Evolutionary conservation across 2,797 vertebrate genomes (phyloP), one percentile per base, ranked within the genome.

Genomic region (Tympanoctomys barrerae): DNA sequence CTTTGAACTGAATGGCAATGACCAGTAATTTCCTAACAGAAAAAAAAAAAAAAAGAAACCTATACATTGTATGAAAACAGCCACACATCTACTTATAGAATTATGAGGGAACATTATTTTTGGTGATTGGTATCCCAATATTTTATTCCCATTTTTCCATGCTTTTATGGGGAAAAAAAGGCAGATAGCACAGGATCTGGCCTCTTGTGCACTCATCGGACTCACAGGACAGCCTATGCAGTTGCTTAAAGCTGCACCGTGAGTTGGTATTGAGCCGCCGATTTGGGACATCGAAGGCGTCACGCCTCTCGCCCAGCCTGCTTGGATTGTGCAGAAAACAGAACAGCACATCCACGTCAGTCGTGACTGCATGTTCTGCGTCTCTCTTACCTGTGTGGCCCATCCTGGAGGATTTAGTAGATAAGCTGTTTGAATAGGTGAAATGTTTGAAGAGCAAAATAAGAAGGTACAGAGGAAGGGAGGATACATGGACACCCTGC

Each of bases 21-120:
- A 21, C 39, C 92, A 91, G 64, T 79, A 83, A 33, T 92, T 89
- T 95, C 77, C 77, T 90, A 83, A 91, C 31, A 33, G 26, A 28
- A 86, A 14, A 82, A 80, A 88, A 83, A 28, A 86, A 14, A 82
- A 80, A 88, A 83, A 7, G 79, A 80, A 88, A 70, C 24, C 24
- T 90, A 52, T 49, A 66, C 66, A n/a, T 89, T 87, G 7, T 77
- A 73, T 59, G 18, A 91, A 96, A 96, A 73, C 77, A 90, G 64
- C 62, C 42, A 89, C 5, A 79, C 24, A 39, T 70, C 89, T 80
- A 49, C 49, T 89, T 26, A 28, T 84, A 24, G 11, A 64, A 87
- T 94, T 89, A 70, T 89, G 89, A 90, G 39, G 26, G 7, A 78
- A 10, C 10, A 87, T 36, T 78, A 49, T 42, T 93, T 89, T 92